Evolutionary conservation across 2,113 vertebrate species (phyloP), one percentile per base, ranked within the genome.

Genomic region (Pelvicachromis taeniatus): DNA sequence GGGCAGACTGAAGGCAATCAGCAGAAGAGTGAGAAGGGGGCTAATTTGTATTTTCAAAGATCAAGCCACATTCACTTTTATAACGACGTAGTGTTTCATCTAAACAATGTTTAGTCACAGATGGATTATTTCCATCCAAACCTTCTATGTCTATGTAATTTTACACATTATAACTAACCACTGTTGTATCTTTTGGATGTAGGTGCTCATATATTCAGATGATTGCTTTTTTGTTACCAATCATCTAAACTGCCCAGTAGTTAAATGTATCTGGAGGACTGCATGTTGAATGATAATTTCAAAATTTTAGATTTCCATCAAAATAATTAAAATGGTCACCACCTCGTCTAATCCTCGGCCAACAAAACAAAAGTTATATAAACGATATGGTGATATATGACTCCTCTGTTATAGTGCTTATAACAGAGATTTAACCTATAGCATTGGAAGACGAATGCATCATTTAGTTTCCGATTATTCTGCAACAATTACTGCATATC

Each of bases 261-360:
- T 26, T 70, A 17, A 26, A 70, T 42, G 42, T 45, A 4, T 12
- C 12, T 13, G 11, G 42, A 14, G 5, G 42, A 5, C 5, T 45
- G 40, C 4, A 42, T 13, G 42, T 70, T 70, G 21, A 12, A 42
- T 42, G 40, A 12, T 4, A 12, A 42, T 42, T 13, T 12, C 11
- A 4, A 42, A 42, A 42, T 12, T 42, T 42, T 42, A 42, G 40
- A 42, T 42, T 42, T 40, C 40, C 10, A 26, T 70, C 45, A 70
- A 16, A 26, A 45, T 2, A 45, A 26, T 45, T 9, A 10, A 70
- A 26, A 68, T 14, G 63, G 63, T 70, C 38, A 2, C 21, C 21
- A 70, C 23, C 7, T 70, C 63, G 26, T 16, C n/a, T 26, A 42
- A 21, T 26, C 38, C 2, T 45, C 0, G 3, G 38, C 38, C 38